Percentiles rank a stretch among this genome's conserved stretches.
These are phyloP conservation scores for Chloroceryle amazona DNA, from an alignment of 2,797 vertebrate species.

Conservation along the genomic window DNA sequence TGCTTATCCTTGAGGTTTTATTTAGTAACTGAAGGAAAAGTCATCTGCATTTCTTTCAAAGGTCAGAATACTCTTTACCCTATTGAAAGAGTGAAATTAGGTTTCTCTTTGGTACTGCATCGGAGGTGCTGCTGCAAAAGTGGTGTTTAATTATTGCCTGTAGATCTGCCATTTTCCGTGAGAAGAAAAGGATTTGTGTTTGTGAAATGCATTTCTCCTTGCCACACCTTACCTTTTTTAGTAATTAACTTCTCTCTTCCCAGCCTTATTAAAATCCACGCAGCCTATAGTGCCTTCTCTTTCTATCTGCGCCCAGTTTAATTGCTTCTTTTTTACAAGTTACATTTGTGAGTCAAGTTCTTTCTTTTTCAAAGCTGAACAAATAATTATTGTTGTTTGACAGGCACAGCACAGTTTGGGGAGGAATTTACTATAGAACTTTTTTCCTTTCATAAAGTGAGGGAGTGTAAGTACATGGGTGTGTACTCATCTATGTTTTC, in stretches of 20 bases:
- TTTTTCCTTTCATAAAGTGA: not conserved
- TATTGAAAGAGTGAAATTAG: not conserved
- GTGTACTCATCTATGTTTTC: not conserved
- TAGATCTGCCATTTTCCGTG: constrained; percentile 4
- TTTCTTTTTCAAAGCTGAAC: not conserved
- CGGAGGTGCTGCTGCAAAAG: not conserved
- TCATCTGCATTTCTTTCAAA: constrained; percentile 14
- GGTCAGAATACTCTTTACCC: not conserved
- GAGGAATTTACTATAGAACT: not conserved
- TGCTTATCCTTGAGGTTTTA: not conserved
- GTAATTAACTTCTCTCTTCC: not conserved
- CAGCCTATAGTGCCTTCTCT: not conserved
- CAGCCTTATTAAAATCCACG: not conserved
- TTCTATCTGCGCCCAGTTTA: not conserved
- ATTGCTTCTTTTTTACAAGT: not conserved
- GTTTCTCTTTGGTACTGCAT: not conserved
- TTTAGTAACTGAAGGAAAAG: not conserved
- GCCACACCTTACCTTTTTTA: not conserved
- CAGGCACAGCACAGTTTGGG: not conserved
- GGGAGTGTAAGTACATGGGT: not conserved
- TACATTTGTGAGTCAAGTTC: not conserved
- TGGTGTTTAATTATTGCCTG: not conserved
- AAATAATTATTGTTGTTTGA: not conserved
- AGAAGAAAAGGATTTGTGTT: not conserved
- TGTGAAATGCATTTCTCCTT: not conserved